Evolutionary conservation across 2,113 vertebrate species (phyloP).

Genomic region (Eolophus roseicapilla): DNA sequence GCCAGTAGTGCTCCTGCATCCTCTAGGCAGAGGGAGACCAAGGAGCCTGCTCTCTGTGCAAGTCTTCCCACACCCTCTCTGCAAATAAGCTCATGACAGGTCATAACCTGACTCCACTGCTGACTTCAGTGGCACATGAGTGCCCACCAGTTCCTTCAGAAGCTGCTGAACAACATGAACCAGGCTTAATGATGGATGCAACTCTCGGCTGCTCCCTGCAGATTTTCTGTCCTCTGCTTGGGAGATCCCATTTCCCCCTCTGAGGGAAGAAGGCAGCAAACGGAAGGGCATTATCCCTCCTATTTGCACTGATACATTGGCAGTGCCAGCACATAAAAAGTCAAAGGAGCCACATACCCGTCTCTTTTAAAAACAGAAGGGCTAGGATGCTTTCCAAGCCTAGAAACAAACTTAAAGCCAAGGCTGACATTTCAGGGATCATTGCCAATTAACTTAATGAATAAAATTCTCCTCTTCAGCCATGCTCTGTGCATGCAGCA

Average conservation of each 20-base stretch:
- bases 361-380: not conserved
- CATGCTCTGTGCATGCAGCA: not conserved
- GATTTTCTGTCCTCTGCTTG: not conserved
- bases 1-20: not conserved
- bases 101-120: not conserved
- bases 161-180: not conserved
- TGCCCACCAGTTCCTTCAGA: not conserved
- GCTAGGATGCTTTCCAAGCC: not conserved
- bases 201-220: not conserved
- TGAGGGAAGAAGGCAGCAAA: not conserved
- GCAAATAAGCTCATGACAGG: not conserved
- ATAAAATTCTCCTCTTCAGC: constrained; percentile 41
- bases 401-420: constrained; percentile 25
- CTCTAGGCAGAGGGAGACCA: not conserved
- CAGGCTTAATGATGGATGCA: not conserved
- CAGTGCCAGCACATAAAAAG: not conserved
- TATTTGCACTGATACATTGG: not conserved
- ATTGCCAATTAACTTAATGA: constrained; percentile 53
- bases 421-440: constrained; percentile 26
- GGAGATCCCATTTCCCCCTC: not conserved
- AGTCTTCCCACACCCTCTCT: not conserved
- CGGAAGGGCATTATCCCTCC: not conserved
- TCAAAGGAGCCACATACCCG: not conserved
- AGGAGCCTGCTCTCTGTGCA: not conserved
- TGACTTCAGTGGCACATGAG: not conserved